A percentile compares a stretch with the other conserved stretches of the same genome.
These are phyloP conservation scores for Epizoanthus illoricatus DNA, from an alignment of 92 coral and sea anemone species.

Conservation along the genomic window DNA sequence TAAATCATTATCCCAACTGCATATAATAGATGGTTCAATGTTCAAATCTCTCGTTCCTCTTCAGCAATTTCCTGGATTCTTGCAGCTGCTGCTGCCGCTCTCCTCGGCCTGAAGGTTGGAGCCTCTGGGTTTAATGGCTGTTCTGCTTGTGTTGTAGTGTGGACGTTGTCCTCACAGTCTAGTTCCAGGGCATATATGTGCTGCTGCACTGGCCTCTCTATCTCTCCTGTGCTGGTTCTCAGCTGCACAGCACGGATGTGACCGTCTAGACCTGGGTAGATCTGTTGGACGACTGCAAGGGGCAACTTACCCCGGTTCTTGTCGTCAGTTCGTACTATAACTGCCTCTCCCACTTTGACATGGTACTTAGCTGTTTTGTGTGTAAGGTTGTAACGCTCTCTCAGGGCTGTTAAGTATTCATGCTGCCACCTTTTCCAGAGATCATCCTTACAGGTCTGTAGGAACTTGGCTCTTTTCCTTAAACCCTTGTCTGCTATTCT, in stretches of 20 bases:
- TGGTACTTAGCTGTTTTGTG: slow-evolving; percentile 30
- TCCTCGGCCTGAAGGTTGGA: slow-evolving; percentile 28
- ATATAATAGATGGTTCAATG: too few relatives aligned
- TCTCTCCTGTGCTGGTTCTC: slow-evolving; percentile 36
- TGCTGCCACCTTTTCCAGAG: slow-evolving; percentile 52
- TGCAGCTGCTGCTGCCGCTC: slow-evolving; percentile 51
- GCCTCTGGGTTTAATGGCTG: slow-evolving; percentile 41
- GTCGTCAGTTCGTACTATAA: slow-evolving; percentile 37
- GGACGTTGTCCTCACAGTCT: slow-evolving; percentile 15
- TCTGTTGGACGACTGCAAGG: slow-evolving; percentile 30
- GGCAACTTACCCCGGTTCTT: slow-evolving; percentile 56
- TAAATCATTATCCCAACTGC: too few relatives aligned
- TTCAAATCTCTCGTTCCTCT: neutral
- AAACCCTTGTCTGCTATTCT: slow-evolving; percentile 28
- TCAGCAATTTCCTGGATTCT: slow-evolving; percentile 31
- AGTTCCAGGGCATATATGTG: slow-evolving; percentile 47
- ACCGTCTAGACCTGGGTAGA: slow-evolving; percentile 46
- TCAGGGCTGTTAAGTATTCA: slow-evolving; percentile 41
- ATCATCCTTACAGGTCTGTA: slow-evolving; percentile 47
- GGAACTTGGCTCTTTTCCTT: slow-evolving; percentile 42
- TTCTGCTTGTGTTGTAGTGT: neutral
- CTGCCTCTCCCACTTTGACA: slow-evolving; percentile 45
- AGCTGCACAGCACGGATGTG: slow-evolving; percentile 43
- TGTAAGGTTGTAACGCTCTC: slow-evolving; percentile 53
- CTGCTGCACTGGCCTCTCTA: slow-evolving; percentile 53